Evolutionary conservation across 2,888 invertebrate genomes (phyloP).

Genomic region (Epistrophella euchroma): DNA sequence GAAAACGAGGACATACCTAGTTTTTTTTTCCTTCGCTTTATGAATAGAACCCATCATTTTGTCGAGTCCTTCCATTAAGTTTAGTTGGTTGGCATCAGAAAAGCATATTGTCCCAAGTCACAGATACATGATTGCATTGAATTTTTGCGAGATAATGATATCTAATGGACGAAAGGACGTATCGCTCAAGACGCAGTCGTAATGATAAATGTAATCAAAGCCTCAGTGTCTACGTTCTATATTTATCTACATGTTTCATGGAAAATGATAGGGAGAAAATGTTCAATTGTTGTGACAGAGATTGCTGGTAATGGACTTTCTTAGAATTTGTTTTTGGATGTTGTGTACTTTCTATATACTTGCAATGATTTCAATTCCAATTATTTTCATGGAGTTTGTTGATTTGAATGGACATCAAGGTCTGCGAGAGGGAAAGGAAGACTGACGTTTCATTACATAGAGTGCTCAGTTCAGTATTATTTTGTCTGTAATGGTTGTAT

Average conservation of each 20-base stretch:
- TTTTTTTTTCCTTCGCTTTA: not conserved
- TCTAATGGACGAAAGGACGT: conserved; percentile 21
- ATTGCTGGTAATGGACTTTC: conserved; percentile 29
- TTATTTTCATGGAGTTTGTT: not conserved
- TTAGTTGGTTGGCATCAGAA: not conserved
- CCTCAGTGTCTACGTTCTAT: not conserved
- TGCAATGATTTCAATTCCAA: conserved; percentile 23
- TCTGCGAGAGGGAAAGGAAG: not conserved
- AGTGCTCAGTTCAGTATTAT: not conserved
- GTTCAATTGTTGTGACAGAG: conserved; percentile 18
- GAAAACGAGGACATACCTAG: not conserved
- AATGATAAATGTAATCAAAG: conserved; percentile 35
- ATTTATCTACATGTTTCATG: not conserved
- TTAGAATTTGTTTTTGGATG: not conserved
- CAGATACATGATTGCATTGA: conserved; percentile 37
- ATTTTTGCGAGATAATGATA: conserved; percentile 27
- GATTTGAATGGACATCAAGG: not conserved
- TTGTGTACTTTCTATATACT: not conserved
- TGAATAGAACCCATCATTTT: conserved; percentile 35
- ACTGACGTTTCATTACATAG: not conserved
- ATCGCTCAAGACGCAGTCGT: conserved; percentile 7
- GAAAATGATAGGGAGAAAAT: conserved; percentile 7
- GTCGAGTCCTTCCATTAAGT: not conserved
- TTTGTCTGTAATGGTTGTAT: not conserved
- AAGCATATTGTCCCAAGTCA: conserved; percentile 18